phyloP scores from a whole-genome alignment of 1,140 invertebrate species.

The Lepidostoma basale region DNA sequence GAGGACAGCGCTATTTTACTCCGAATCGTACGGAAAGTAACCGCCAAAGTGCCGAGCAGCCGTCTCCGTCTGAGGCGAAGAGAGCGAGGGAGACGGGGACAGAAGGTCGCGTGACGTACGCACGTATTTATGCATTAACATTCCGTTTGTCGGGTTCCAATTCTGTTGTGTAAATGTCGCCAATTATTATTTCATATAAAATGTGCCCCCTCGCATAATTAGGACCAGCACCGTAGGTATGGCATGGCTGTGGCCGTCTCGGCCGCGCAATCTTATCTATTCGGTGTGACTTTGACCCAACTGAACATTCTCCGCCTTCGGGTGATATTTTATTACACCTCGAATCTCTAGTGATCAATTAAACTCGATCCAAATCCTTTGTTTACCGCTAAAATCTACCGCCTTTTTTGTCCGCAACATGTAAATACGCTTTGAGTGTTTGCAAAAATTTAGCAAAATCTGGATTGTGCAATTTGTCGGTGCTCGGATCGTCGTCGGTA shows the following conservation, averaged over 20 bases:
- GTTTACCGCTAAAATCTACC: no score
- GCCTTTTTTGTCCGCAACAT: no score
- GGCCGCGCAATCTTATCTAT: neutral
- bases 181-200: slow-evolving; percentile 13
- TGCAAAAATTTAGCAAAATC: no score
- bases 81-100: slow-evolving; percentile 25
- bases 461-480: neutral
- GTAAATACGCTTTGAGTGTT: no score
- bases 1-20: slow-evolving; percentile 26
- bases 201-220: neutral
- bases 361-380: no score
- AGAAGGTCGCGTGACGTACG: slow-evolving; percentile 38
- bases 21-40: slow-evolving; percentile 22
- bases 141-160: slow-evolving; percentile 29
- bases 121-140: slow-evolving; percentile 39
- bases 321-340: neutral
- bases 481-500: neutral
- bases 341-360: neutral
- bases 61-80: slow-evolving; percentile 19
- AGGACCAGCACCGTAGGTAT: neutral
- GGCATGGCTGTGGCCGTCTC: no score
- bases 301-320: no score
- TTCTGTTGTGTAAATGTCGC: slow-evolving; percentile 28
- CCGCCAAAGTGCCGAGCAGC: slow-evolving; percentile 27
- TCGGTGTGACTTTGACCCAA: neutral